Base-by-base conservation (phyloP, 2,797 vertebrate genomes). In the Rhadinocentrus ornatus region DNA sequence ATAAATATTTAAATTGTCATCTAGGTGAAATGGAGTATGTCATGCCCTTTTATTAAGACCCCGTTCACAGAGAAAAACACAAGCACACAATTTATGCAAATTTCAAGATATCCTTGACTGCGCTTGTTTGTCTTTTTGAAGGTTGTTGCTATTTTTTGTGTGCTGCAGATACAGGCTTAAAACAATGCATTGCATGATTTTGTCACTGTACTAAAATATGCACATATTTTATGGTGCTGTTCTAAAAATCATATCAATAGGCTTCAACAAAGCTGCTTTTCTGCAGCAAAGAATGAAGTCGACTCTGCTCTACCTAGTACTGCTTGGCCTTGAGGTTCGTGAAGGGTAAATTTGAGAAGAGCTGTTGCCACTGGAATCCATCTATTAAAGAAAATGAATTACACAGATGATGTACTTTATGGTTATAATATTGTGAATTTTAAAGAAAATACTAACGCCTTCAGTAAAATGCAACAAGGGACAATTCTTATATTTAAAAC, bases 371-470 rank as follows among this genome's bases (percentile, higher is more conserved):
- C 31, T 58, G 34, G 26, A 76, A 73, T 60, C 67, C 24, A 32
- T 79, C 56, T 5, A 64, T 80, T 66, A 31, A 11, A 24, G 15
- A 22, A 41, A 41, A 59, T 69, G 62, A 73, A 83, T 75, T n/a
- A 69, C 55, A 35, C 3, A 0, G 48, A 57, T 54, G 80, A 37
- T 18, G 48, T 46, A 37, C 46, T n/a, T 20, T n/a, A 29, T 5
- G 53, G 44, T 57, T 35, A 9, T 77, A 9, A 78, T 88, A 32
- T 63, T 78, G 31, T 77, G 48, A 71, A 24, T 82, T 79, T 66
- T 80, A 77, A 74, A 75, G 80, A 71, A 85, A 82, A 72, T 29
- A 20, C 66, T 44, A 44, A 44, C 5, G 16, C 16, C 4, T 52
- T 22, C 10, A 63, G 63, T 66, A 13, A 69, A 66, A 60, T 9